A percentile compares a stretch with the other conserved stretches of the same genome.
These are phyloP conservation scores for Tachina grossa DNA, from an alignment of 2,888 invertebrate species.

Conservation along the genomic window DNA sequence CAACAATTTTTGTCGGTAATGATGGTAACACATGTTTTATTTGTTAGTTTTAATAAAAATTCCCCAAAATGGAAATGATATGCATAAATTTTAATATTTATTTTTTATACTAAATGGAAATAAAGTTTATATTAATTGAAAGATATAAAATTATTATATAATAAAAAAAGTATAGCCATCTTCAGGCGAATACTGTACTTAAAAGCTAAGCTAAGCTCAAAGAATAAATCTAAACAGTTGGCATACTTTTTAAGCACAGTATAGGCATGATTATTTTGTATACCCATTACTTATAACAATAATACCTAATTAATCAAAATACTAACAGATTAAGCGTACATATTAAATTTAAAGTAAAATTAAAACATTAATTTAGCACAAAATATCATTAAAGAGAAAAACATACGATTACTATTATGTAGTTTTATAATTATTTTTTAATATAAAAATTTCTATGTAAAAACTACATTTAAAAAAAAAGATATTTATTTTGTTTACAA, in stretches of 20 bases:
- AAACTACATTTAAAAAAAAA: constrained; percentile 31
- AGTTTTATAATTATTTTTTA: constrained; percentile 60
- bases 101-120: constrained; percentile 42
- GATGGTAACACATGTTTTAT: neutral
- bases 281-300: constrained; percentile 61
- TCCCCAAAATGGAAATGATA: neutral
- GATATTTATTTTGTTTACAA: constrained; percentile 66
- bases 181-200: constrained; percentile 28
- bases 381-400: constrained; percentile 55
- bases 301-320: constrained; percentile 47
- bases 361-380: constrained; percentile 47
- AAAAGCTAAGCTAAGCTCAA: constrained; percentile 26
- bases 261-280: constrained; percentile 45
- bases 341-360: constrained; percentile 32
- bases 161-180: constrained; percentile 9
- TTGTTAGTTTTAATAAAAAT: neutral
- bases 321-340: constrained; percentile 36
- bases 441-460: constrained; percentile 57
- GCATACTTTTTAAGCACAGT: constrained; percentile 40
- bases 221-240: neutral
- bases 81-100: constrained; percentile 5
- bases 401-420: constrained; percentile 48
- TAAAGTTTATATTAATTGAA: constrained; percentile 10
- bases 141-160: constrained; percentile 1
- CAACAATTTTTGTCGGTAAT: neutral